Evolutionary conservation across 1,140 invertebrate species (phyloP).

Genomic region (Drosophila ironensis): DNA sequence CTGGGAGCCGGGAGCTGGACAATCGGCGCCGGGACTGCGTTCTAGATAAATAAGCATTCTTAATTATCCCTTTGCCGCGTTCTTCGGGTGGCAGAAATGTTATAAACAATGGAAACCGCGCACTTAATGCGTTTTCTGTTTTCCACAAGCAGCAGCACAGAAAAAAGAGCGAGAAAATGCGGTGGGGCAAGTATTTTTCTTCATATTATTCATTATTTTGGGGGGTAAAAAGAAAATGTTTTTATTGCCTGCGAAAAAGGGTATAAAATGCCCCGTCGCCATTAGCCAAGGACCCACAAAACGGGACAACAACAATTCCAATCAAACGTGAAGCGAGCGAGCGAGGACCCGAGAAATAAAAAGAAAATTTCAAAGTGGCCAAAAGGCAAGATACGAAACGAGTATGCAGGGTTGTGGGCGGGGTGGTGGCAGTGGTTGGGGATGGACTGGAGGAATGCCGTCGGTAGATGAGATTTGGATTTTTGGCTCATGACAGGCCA

Average conservation of each 20-base stretch:
- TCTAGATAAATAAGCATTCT: slow-evolving; percentile 81
- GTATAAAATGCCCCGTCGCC: slow-evolving; percentile 65
- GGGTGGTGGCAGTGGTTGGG: not conserved
- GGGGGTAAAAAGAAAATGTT: slow-evolving; percentile 71
- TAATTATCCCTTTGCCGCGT: slow-evolving; percentile 74
- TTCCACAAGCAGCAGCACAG: slow-evolving; percentile 13
- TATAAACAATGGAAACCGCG: slow-evolving; percentile 80
- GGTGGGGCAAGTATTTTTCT: slow-evolving; percentile 70
- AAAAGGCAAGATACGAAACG: slow-evolving; percentile 20
- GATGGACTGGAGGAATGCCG: slow-evolving; percentile 31
- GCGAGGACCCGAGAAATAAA: not conserved
- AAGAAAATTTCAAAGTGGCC: slow-evolving; percentile 57
- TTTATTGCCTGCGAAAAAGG: slow-evolving; percentile 79
- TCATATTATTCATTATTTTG: slow-evolving; percentile 79
- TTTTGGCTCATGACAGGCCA: slow-evolving; percentile 54
- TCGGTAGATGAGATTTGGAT: slow-evolving; percentile 56
- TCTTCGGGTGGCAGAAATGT: slow-evolving; percentile 44
- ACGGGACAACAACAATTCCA: slow-evolving; percentile 33
- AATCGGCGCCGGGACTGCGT: slow-evolving; percentile 70
- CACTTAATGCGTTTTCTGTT: slow-evolving; percentile 80
- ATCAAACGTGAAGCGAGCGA: slow-evolving; percentile 58
- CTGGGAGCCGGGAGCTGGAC: slow-evolving; percentile 35
- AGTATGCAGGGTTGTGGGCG: not conserved
- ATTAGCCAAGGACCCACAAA: slow-evolving; percentile 49
- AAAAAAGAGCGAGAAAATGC: slow-evolving; percentile 4